Base-by-base conservation (phyloP, 2,888 invertebrate genomes). In the Pristionchus entomophagus region DNA sequence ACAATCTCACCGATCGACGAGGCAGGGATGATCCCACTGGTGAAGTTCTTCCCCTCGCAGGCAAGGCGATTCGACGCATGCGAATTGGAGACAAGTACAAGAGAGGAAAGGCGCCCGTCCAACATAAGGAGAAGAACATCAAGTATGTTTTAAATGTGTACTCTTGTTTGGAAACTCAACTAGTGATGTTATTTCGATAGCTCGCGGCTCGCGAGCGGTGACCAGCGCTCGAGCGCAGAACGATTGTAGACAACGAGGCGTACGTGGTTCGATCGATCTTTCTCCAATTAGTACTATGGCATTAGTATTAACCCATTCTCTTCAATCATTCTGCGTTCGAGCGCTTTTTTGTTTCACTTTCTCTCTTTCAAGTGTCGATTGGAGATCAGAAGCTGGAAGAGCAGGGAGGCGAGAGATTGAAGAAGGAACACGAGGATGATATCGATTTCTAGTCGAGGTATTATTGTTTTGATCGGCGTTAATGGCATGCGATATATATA, bases 1-100 rank as follows among this genome's bases (percentile, higher is more conserved):
- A 98, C 56, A 96, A 98, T 80, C 95, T 99, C 51, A 99, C 99
- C 88, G 99, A 99, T 94, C 95, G 98, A 89, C 96, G 99, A 88
- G 97, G 97, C 84, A 96, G 98, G 91, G 99, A 99, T 97, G 99
- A 99, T 94, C 98, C 99, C 0, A 99, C 99, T 0, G 94, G 99
- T 35, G 99, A 99, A 94, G 84, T 84, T 12, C 96, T 98, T 94
- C 97, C 99, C 86, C 95, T 99, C 91, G 96, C 97, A 73, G 97
- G 97, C 6, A 89, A 89, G 41, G 97, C 97, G 94, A 95, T 99
- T 69, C 95, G 95, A 2, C 97, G 97, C 0, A 97, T 97, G 0
- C 96, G 96, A 88, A 99, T 99, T 99, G 99, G 99, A 0, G 99
- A 99, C 94, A 95, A 97, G 84, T 97, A 97, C 85, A 96, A 97